Percentiles rank a stretch among this genome's conserved stretches.
phyloP scores from a whole-genome alignment of 2,888 invertebrate genomes.

The Sarcophaga rosellei region DNA sequence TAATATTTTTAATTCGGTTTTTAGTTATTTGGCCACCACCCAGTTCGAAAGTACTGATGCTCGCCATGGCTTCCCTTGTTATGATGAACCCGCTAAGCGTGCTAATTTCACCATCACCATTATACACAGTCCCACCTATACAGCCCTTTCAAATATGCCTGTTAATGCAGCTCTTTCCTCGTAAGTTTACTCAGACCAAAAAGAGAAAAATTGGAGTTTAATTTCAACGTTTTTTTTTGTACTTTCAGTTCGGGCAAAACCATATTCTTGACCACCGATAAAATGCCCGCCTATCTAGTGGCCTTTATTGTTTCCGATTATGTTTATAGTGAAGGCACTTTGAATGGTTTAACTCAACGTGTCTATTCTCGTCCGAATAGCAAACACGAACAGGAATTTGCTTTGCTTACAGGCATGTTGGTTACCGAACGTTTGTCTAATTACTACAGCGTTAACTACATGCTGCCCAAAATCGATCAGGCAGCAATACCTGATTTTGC shows the following conservation, averaged over 20 bases:
- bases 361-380: conserved; percentile 78
- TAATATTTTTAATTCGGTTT: neutral
- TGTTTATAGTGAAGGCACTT: conserved; percentile 72
- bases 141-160: conserved; percentile 82
- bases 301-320: conserved; percentile 89
- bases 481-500: conserved; percentile 92
- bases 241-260: conserved; percentile 70
- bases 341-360: conserved; percentile 74
- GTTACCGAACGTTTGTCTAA: conserved; percentile 86
- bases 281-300: conserved; percentile 90
- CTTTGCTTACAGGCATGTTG: conserved; percentile 87
- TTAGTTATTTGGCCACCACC: conserved; percentile 83
- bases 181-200: conserved; percentile 56
- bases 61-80: conserved; percentile 88
- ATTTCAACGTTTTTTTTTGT: neutral
- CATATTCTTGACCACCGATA: conserved; percentile 81
- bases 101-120: conserved; percentile 82
- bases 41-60: conserved; percentile 87
- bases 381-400: conserved; percentile 84
- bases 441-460: conserved; percentile 88
- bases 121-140: conserved; percentile 74
- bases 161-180: conserved; percentile 61
- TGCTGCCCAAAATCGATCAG: conserved; percentile 92
- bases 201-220: neutral
- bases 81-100: conserved; percentile 87